Evolutionary conservation across 2,113 vertebrate genomes (phyloP).

Genomic region (Picathartes gymnocephalus): DNA sequence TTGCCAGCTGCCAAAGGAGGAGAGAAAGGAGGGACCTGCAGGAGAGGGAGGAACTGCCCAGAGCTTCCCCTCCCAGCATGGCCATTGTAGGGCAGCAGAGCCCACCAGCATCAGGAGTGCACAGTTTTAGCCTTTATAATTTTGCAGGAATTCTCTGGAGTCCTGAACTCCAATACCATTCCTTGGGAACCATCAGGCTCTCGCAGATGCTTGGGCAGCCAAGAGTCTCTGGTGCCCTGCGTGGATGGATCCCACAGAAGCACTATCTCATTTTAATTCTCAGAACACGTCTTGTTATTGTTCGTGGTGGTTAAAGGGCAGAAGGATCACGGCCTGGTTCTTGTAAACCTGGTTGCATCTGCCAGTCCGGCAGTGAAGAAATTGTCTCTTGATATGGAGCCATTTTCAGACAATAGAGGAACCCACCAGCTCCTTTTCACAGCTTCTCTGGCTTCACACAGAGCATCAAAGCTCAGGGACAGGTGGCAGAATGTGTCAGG

Average conservation of each 20-base stretch:
- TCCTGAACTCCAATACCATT: background rate
- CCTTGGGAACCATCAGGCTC: background rate
- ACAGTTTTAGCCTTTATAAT: rapidly evolving
- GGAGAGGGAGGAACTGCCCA: background rate
- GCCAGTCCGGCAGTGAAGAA: background rate
- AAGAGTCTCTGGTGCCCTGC: background rate
- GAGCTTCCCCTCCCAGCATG: background rate
- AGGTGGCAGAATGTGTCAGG: background rate
- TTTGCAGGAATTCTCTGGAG: background rate
- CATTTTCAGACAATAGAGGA: background rate
- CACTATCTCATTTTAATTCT: background rate
- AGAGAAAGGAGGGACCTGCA: background rate
- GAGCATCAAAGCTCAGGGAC: background rate
- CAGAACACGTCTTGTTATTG: background rate
- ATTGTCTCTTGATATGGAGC: background rate
- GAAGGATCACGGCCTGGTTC: background rate
- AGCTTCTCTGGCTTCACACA: background rate
- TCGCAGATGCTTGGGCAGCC: background rate
- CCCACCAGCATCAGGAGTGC: background rate
- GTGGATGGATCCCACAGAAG: background rate
- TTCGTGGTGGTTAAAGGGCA: background rate
- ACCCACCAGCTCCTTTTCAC: background rate
- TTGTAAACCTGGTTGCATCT: background rate
- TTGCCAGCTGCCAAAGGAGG: background rate
- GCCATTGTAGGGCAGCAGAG: background rate